Evolutionary conservation across 23 tunicate genomes (phyloP), one percentile per base, ranked within the genome.

Genomic region (Halocynthia aurantium): DNA sequence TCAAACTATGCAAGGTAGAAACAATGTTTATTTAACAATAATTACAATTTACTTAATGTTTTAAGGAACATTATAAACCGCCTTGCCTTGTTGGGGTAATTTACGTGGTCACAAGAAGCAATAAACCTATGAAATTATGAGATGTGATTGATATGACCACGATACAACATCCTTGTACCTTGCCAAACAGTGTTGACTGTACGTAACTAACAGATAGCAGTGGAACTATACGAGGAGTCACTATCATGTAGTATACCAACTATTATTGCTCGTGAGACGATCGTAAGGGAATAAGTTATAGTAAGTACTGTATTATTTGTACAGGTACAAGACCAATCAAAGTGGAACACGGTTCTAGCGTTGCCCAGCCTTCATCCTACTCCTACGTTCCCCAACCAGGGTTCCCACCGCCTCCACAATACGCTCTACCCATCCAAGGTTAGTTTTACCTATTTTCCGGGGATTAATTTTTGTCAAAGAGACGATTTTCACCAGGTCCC

Each of bases 381-480:
- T 61, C 87, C 4, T 89, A 89, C 96, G 82, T 85, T 53, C 63
- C 87, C 15, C 96, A 72, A 22, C 77, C 84, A 8, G 61, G 81
- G 4, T 80, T 84, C 78, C 75, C 88, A 11, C 78, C 84, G 73
- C 88, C 78, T 10, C 78, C 93, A 72, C 95, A 89, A 57, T 89
- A 89, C 73, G 89, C 83, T 31, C 62, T 89, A 0, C 83, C 93
- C 17, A 61, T 87, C 6, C 95, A 83, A 89, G 95, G 95, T 89
- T 61, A 78, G 77, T 61, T 12, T 51, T 49, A 18, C 12, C 49
- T 50, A 20, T 40, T 68, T 21, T n/a, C 2, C 63, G 15, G 63
- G 63, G 15, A 58, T 13, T 13, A 15, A 58, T 58, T 15, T n/a
- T 58, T 15, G 63, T n/a, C 17, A 58, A n/a, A 58, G 4, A 58